Base-by-base conservation (phyloP, 2,888 invertebrate genomes). In the Dromius quadrimaculatus region DNA sequence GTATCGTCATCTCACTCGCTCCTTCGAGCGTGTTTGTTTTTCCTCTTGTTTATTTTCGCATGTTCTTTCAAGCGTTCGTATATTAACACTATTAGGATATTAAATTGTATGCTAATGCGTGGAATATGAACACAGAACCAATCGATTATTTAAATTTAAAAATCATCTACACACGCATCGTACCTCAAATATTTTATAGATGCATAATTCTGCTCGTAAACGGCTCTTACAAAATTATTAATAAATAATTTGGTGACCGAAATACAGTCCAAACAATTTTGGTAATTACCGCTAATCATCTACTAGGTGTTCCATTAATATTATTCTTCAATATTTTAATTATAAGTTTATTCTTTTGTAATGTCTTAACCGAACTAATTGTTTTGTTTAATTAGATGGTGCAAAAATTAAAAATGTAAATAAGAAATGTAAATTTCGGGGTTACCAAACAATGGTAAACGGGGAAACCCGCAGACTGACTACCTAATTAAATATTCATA, bases 111-210 rank as follows among this genome's bases (percentile, higher is more conserved):
- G 62, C 23, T 70, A 62, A 70, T 62, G 20, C 34, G 28, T 15
- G 17, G 23, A 54, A 22, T 66, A 57, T 57, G 36, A 38, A 57
- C 23, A 34, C 28, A 22, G 38, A 70, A 62, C 62, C 50, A 70
- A 70, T 70, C 70, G 62, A 70, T 70, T 70, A 70, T 70, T 70
- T 61, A 62, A 70, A 70, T 70, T 23, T 43, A 32, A 32, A 11
- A 5, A 17, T 61, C 23, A 69, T 69, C 45, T 62, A 36, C 9
- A 62, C 70, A 70, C 70, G 70, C 70, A 70, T 43, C 36, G 22
- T 8, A n/a, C n/a, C n/a, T n/a, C n/a, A n/a, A n/a, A n/a, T n/a
- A n/a, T n/a, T n/a, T n/a, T n/a, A n/a, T n/a, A n/a, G n/a, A n/a
- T 32, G 9, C 32, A 6, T 32, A 32, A 32, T 6, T 6, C 9